A percentile compares a stretch with the other conserved stretches of the same genome.
These are phyloP conservation scores for Cyprinodon brontotheroides DNA, from an alignment of 2,113 vertebrate species.

Conservation along the genomic window DNA sequence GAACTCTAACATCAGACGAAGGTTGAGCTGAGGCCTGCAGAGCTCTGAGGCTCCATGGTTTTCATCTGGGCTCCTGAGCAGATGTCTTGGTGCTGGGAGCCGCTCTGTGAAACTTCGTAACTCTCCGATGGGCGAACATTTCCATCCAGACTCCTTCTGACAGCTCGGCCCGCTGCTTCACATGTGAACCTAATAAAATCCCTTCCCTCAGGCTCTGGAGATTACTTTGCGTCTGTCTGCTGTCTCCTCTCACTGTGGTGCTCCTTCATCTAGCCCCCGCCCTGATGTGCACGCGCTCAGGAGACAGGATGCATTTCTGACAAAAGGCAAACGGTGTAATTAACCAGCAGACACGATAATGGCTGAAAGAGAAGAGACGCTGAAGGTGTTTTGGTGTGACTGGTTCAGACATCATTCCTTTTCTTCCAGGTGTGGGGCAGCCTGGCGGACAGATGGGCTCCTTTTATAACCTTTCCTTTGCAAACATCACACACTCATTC, in stretches of 20 bases:
- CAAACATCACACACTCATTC: constrained; percentile 22
- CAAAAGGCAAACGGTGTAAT: constrained; percentile 52
- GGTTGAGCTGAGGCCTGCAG: background rate
- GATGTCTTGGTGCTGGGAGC: constrained; percentile 32
- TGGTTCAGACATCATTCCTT: no score
- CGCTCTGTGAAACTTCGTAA: constrained; percentile 32
- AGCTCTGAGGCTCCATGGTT: background rate
- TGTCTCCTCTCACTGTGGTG: constrained; percentile 56
- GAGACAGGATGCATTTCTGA: constrained; percentile 30
- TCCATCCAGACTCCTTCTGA: constrained; percentile 52
- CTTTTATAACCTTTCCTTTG: constrained; percentile 30
- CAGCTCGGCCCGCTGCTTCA: constrained; percentile 56
- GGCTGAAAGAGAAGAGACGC: constrained; percentile 25
- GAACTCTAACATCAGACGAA: background rate
- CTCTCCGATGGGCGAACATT: constrained; percentile 26
- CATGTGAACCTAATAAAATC: constrained; percentile 69
- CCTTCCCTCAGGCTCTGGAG: constrained; percentile 47
- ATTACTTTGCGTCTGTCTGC: constrained; percentile 61
- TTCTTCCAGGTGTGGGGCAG: constrained; percentile 42
- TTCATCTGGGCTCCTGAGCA: constrained; percentile 13
- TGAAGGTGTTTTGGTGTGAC: background rate
- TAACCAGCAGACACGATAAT: constrained; percentile 57
- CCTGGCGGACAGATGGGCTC: constrained; percentile 43
- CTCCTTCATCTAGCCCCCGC: constrained; percentile 44
- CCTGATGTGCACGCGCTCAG: background rate